Conservation (phyloP, 2,797 vertebrate genomes). For the Microhierax caerulescens region DNA sequence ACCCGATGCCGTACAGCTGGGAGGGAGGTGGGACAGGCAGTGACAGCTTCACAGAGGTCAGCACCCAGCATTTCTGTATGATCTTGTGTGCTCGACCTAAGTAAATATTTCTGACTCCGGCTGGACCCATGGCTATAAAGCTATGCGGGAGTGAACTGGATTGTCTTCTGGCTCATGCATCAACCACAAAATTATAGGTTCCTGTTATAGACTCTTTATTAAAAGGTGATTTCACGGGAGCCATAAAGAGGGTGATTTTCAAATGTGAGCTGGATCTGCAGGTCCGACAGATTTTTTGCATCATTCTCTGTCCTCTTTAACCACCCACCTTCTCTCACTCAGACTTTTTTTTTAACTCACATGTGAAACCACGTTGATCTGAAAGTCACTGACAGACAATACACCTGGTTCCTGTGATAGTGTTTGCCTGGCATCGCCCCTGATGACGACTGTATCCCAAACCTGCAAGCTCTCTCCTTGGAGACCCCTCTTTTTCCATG, state of each 20-base stretch:
- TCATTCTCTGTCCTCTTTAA: not conserved
- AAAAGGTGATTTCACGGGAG: not conserved
- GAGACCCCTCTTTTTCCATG: not conserved
- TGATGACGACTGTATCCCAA: fast-evolving
- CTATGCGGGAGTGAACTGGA: not conserved
- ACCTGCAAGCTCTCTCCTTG: not conserved
- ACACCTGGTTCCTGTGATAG: not conserved
- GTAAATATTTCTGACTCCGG: not conserved
- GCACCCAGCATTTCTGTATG: fast-evolving
- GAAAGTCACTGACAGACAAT: not conserved
- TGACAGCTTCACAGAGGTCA: fast-evolving
- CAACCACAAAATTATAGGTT: not conserved
- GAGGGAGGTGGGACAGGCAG: not conserved
- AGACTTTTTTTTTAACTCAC: not conserved
- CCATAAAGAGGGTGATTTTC: not conserved
- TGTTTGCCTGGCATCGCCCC: not conserved
- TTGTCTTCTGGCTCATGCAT: not conserved
- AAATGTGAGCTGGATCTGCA: conserved; percentile 16
- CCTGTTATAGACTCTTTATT: not conserved
- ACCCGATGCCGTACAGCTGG: not conserved
- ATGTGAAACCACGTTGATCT: not conserved
- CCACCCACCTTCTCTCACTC: not conserved
- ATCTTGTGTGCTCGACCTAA: not conserved
- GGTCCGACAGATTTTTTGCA: not conserved
- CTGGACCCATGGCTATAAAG: not conserved